Evolutionary conservation across 2,113 vertebrate genomes (phyloP).

Genomic region (Vanacampus margaritifer): DNA sequence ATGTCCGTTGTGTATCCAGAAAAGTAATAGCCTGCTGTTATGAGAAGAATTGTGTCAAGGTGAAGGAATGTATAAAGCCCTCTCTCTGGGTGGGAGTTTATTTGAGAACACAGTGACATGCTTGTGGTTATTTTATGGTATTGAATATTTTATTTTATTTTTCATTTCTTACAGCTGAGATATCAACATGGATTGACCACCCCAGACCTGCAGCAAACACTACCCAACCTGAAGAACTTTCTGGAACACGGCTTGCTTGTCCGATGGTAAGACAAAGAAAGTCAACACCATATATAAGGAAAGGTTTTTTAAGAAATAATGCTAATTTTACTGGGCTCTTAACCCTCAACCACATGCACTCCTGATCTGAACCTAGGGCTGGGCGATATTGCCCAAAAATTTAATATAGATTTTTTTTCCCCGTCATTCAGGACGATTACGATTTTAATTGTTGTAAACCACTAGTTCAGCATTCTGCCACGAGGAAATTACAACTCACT

Average conservation of each 20-base stretch:
- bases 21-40: constrained; percentile 49
- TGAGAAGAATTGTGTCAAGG: constrained; percentile 44
- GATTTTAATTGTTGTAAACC: too few relatives aligned
- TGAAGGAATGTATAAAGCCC: constrained; percentile 50
- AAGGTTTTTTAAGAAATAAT: too few relatives aligned
- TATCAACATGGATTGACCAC: constrained; percentile 95
- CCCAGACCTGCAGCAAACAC: constrained; percentile 93
- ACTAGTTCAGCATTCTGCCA: too few relatives aligned
- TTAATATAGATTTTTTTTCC: too few relatives aligned
- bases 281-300: not conserved
- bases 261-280: constrained; percentile 81
- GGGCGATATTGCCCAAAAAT: too few relatives aligned
- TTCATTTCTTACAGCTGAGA: constrained; percentile 79
- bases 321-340: too few relatives aligned
- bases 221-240: constrained; percentile 96
- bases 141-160: constrained; percentile 38
- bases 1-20: constrained; percentile 51
- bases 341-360: too few relatives aligned
- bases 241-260: constrained; percentile 93
- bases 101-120: constrained; percentile 11
- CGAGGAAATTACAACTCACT: too few relatives aligned
- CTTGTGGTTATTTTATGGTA: constrained; percentile 36
- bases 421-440: too few relatives aligned
- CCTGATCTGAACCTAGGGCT: too few relatives aligned
- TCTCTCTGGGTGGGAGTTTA: constrained; percentile 40